Conservation (phyloP, 2,888 invertebrate genomes). For the Brachylomia viminalis region DNA sequence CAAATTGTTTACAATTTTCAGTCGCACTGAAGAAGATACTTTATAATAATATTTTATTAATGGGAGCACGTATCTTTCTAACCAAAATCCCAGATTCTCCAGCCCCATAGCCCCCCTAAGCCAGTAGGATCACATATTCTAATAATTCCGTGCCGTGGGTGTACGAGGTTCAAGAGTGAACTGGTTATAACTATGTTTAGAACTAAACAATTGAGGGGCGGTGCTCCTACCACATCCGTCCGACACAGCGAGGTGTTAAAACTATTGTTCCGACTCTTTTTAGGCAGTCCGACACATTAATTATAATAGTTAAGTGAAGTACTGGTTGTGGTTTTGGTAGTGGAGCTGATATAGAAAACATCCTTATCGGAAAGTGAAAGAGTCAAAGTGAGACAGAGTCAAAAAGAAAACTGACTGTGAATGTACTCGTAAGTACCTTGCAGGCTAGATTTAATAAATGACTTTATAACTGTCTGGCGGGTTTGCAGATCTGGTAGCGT, state of each 20-base stretch:
- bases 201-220: constrained; percentile 81
- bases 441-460: too few species aligned
- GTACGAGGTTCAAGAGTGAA: constrained; percentile 74
- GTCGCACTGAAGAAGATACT: background rate
- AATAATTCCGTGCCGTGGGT: constrained; percentile 84
- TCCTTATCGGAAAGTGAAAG: background rate
- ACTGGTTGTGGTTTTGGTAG: constrained; percentile 5
- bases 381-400: too few species aligned
- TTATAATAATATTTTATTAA: background rate
- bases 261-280: constrained; percentile 81
- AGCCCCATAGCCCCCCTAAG: constrained; percentile 52
- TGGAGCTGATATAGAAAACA: background rate
- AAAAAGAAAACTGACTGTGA: too few species aligned
- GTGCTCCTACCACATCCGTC: constrained; percentile 80
- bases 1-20: background rate
- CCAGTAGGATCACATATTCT: constrained; percentile 78
- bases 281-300: constrained; percentile 71
- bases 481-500: too few species aligned
- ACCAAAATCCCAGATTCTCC: background rate
- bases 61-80: background rate
- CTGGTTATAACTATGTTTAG: constrained; percentile 67
- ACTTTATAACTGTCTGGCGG: too few species aligned
- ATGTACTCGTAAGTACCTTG: too few species aligned
- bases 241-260: constrained; percentile 81
- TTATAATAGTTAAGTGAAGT: constrained; percentile 60